A percentile compares a stretch with the other conserved stretches of the same genome.
phyloP scores from a whole-genome alignment of 1,140 invertebrate genomes.

The Adoxophyes honmai region DNA sequence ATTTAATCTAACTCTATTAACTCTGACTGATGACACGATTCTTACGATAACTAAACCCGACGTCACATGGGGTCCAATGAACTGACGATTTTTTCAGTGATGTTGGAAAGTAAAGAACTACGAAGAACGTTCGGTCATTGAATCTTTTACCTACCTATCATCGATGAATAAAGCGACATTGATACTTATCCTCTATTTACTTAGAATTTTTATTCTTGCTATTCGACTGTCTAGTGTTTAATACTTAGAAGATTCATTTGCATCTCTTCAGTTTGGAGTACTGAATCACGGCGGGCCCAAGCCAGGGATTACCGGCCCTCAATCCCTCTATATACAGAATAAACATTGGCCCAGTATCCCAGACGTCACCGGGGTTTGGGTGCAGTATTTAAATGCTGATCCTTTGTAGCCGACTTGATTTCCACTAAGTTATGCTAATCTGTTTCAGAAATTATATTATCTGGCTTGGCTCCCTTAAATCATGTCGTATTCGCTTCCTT shows the following conservation, averaged over 20 bases:
- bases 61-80: too few species aligned
- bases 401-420: conserved; percentile 24
- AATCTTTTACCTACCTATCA: too few species aligned
- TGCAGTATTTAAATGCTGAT: conserved; percentile 42
- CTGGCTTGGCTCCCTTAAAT: conserved; percentile 26
- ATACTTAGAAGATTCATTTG: background rate
- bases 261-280: background rate
- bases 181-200: too few species aligned
- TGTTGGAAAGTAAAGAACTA: too few species aligned
- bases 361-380: background rate
- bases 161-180: too few species aligned
- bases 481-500: conserved; percentile 25
- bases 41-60: too few species aligned
- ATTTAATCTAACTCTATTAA: too few species aligned
- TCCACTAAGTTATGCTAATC: conserved; percentile 37
- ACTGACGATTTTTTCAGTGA: too few species aligned
- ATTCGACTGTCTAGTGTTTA: too few species aligned
- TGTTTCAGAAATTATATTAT: conserved; percentile 34
- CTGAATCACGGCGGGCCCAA: background rate
- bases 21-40: too few species aligned
- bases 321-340: conserved; percentile 6
- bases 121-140: too few species aligned
- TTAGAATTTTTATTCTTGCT: too few species aligned
- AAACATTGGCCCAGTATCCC: background rate
- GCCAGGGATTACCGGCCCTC: background rate